Conservation (phyloP, 2,797 vertebrate species). For the Sternotherus odoratus region DNA sequence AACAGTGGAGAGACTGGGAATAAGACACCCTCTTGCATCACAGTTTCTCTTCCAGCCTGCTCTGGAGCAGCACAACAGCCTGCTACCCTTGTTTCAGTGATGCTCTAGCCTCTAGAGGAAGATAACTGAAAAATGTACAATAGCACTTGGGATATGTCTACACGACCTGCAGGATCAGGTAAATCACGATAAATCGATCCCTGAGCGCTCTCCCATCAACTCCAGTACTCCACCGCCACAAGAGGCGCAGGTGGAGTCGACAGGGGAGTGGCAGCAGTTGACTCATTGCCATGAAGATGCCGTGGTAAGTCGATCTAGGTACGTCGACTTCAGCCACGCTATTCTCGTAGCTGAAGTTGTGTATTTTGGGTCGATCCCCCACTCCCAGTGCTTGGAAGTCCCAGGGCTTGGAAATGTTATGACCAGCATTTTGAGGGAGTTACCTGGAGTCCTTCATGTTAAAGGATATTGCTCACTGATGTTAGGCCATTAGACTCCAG, state of each 20-base stretch:
- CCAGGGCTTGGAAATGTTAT: not conserved
- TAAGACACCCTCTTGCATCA: not conserved
- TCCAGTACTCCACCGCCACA: too few species aligned
- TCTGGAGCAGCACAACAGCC: not conserved
- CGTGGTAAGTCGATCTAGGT: too few species aligned
- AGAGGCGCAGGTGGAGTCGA: too few species aligned
- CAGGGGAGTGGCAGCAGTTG: too few species aligned
- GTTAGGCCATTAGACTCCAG: not conserved
- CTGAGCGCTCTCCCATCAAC: too few species aligned
- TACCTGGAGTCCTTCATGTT: not conserved
- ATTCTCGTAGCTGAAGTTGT: too few species aligned
- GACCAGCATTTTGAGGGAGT: not conserved
- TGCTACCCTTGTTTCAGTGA: not conserved
- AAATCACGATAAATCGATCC: too few species aligned
- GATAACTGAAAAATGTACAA: not conserved
- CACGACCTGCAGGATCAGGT: too few species aligned
- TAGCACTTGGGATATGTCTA: not conserved
- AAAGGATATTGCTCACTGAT: not conserved
- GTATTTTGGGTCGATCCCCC: too few species aligned
- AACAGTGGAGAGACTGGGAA: not conserved
- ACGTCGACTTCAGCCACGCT: too few species aligned
- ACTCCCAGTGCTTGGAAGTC: not conserved
- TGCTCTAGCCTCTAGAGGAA: not conserved
- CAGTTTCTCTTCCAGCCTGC: not conserved
- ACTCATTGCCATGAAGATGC: too few species aligned